Evolutionary conservation across 1,140 invertebrate species (phyloP), one percentile per base, ranked within the genome.

Genomic region (Anoplophora glabripennis): DNA sequence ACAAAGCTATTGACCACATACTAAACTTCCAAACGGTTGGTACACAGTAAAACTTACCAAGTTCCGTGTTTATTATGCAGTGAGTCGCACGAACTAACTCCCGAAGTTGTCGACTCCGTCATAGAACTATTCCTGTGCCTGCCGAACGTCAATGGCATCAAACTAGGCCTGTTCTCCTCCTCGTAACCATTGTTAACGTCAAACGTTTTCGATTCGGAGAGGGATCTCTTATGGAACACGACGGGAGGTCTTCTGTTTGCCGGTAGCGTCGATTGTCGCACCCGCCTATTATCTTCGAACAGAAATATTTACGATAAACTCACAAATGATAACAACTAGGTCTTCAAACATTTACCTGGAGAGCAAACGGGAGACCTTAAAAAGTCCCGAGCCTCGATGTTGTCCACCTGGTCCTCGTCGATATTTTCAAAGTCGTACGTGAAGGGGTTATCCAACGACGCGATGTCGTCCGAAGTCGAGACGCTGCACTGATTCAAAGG

Each of bases 81-180:
- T 0, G 88, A 90, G 72, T 90, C 88, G 69, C 84, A 88, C 40
- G 88, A 89, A 76, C 88, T 88, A 7, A 90, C 83, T 21, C 89
- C 89, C 64, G 87, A 90, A 1, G 86, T 88, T 58, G 87, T 89
- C 0, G 87, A 89, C 69, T 91, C 89, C 11, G 88, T 89, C 58
- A 85, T 81, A 1, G 72, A 75, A 69, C 67, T 72, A 59, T 80
- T 79, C 57, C 82, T 77, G 21, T 79, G 72, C 38, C 77, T 72
- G 52, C 77, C 72, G 10, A 79, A 77, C 11, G 63, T 46, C 17
- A 58, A 56, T 10, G 58, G 54, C 11, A 58, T 55, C n/a, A 66
- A 44, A 18, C 37, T 51, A 21, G 46, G 62, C 17, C 40, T 47
- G 28, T 55, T 18, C 2, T 65, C 69, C 14, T 61, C 41, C 11